phyloP scores from a whole-genome alignment of 2,113 vertebrate genomes.

The Lanius collurio region DNA sequence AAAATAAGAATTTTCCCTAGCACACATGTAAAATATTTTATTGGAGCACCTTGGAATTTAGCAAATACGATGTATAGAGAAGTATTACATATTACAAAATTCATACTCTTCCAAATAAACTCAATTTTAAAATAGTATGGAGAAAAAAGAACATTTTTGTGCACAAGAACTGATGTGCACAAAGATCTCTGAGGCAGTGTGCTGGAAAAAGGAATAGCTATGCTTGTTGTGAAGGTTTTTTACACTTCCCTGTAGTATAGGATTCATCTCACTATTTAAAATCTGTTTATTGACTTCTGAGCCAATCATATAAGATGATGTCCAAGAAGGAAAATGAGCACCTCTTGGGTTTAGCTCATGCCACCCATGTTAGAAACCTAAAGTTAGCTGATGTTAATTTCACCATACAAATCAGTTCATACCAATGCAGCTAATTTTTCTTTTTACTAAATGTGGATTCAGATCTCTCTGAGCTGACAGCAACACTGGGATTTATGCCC shows the following conservation, averaged over 20 bases:
- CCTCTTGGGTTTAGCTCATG: background rate
- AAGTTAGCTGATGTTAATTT: background rate
- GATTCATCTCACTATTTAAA: background rate
- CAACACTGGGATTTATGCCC: background rate
- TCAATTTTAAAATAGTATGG: background rate
- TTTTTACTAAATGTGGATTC: background rate
- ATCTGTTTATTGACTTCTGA: background rate
- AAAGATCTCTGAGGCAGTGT: background rate
- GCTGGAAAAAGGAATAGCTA: background rate
- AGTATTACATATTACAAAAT: background rate
- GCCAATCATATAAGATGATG: background rate
- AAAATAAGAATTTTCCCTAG: background rate
- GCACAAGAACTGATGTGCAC: background rate
- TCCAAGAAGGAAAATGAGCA: background rate
- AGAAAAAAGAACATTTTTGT: background rate
- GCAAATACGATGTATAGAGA: background rate
- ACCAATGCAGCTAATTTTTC: background rate
- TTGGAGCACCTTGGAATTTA: background rate
- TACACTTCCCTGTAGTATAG: background rate
- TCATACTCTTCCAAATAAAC: background rate
- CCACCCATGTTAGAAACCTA: background rate
- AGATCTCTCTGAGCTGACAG: background rate
- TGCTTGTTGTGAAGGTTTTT: background rate
- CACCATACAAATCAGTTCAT: background rate
- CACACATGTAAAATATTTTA: background rate